Evolutionary conservation across 2,797 vertebrate species (phyloP).

Genomic region (Sebastes taczanowskii): DNA sequence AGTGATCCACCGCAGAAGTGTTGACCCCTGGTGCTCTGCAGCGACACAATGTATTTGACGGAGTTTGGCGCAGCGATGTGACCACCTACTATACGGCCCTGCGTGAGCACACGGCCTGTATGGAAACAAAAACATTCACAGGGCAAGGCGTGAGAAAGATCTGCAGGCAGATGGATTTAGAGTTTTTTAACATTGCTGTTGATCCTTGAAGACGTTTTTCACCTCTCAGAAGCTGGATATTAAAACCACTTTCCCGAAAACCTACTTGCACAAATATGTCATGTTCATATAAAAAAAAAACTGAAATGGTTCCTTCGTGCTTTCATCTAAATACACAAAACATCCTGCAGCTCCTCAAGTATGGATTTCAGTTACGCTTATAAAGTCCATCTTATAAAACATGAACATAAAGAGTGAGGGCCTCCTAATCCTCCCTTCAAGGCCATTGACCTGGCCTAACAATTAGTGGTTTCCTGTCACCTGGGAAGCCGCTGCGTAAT

Average conservation of each 20-base stretch:
- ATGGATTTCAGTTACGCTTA: constrained; percentile 19
- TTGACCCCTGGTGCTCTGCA: constrained; percentile 77
- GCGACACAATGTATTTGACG: constrained; percentile 83
- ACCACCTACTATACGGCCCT: constrained; percentile 81
- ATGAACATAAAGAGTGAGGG: constrained; percentile 19
- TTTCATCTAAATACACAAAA: background rate
- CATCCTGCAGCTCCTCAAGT: background rate
- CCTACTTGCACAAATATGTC: background rate
- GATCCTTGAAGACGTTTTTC: background rate
- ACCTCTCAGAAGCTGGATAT: background rate
- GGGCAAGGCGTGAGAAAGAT: background rate
- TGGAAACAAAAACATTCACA: constrained; percentile 27
- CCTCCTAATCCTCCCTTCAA: constrained; percentile 5
- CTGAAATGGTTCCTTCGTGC: background rate
- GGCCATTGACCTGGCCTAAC: constrained; percentile 15
- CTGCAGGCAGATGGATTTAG: background rate
- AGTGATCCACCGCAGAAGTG: constrained; percentile 81
- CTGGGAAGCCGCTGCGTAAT: constrained; percentile 24
- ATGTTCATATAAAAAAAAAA: background rate
- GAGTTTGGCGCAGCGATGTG: constrained; percentile 74
- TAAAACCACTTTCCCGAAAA: background rate
- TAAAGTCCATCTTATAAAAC: constrained; percentile 22
- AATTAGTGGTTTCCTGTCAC: constrained; percentile 53
- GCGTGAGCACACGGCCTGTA: constrained; percentile 65
- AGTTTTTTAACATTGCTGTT: background rate